phyloP scores from a whole-genome alignment of 2,888 invertebrate genomes.

The Erebia aethiops region DNA sequence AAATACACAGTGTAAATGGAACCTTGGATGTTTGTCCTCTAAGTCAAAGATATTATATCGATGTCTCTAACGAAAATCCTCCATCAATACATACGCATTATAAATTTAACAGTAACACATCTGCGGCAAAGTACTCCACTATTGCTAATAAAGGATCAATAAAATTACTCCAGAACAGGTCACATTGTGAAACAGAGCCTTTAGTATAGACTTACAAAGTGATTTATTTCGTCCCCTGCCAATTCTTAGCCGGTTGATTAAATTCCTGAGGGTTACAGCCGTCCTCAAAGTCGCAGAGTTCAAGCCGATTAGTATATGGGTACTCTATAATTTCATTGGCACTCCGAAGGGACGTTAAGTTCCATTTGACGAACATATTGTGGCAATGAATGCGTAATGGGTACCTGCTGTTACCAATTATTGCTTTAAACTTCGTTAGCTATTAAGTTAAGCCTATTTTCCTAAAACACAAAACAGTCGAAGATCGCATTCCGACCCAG shows the following conservation, averaged over 20 bases:
- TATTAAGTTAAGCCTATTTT: not conserved
- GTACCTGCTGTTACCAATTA: slow-evolving; percentile 12
- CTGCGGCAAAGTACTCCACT: slow-evolving; percentile 28
- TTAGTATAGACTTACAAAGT: slow-evolving; percentile 46
- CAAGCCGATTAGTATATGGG: slow-evolving; percentile 62
- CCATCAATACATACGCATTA: slow-evolving; percentile 13
- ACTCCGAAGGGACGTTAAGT: slow-evolving; percentile 23
- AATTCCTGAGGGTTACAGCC: slow-evolving; percentile 64
- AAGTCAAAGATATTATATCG: no score
- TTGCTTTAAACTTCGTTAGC: slow-evolving; percentile 14
- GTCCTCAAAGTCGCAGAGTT: slow-evolving; percentile 66
- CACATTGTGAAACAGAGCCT: slow-evolving; percentile 37
- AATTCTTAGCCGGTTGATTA: slow-evolving; percentile 74
- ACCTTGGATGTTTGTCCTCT: no score
- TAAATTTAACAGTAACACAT: slow-evolving; percentile 28
- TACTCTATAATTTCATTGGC: slow-evolving; percentile 59
- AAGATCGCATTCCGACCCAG: no score
- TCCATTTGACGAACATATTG: slow-evolving; percentile 18
- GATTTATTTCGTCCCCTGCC: slow-evolving; percentile 64
- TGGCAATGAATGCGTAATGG: slow-evolving; percentile 19
- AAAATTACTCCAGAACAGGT: slow-evolving; percentile 41
- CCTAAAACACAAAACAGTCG: no score
- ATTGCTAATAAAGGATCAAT: slow-evolving; percentile 35
- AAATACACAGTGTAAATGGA: no score
- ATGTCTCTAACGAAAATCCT: no score